Evolutionary conservation across 1,140 invertebrate genomes (phyloP).

Genomic region (Danaus melanippus): DNA sequence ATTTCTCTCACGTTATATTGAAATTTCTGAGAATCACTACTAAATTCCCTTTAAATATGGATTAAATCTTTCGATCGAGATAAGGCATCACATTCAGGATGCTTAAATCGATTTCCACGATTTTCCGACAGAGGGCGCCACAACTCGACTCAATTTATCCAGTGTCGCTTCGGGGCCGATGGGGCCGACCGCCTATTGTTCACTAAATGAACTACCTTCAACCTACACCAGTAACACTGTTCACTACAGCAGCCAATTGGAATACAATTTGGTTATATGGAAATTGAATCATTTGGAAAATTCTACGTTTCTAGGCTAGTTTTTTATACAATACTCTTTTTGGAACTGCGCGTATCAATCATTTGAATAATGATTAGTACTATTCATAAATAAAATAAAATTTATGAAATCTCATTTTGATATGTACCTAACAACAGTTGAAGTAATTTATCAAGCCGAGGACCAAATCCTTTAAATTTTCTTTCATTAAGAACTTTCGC

Average conservation of each 20-base stretch:
- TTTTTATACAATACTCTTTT: slow-evolving; percentile 4
- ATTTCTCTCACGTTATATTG: too few species aligned
- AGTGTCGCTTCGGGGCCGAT: slow-evolving; percentile 42
- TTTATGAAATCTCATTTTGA: slow-evolving; percentile 2
- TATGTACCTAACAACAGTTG: background rate
- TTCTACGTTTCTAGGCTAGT: background rate
- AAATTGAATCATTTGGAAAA: background rate
- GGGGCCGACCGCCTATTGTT: slow-evolving; percentile 54
- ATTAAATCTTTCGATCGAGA: slow-evolving; percentile 43
- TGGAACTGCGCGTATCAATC: background rate
- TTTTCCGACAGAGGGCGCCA: slow-evolving; percentile 59
- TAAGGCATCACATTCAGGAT: slow-evolving; percentile 66
- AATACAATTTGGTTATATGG: slow-evolving; percentile 20
- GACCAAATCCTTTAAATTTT: slow-evolving; percentile 48
- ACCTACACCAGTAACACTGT: slow-evolving; percentile 41
- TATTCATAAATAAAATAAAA: too few species aligned
- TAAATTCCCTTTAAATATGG: slow-evolving; percentile 8
- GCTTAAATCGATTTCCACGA: slow-evolving; percentile 71
- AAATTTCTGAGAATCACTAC: too few species aligned
- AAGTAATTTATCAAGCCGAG: slow-evolving; percentile 11
- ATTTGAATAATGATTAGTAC: too few species aligned
- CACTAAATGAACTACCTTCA: slow-evolving; percentile 63
- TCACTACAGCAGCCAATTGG: slow-evolving; percentile 48
- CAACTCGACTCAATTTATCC: slow-evolving; percentile 62
- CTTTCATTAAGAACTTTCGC: slow-evolving; percentile 66